Conservation (phyloP, 2,888 invertebrate species). For the Pegoplata infirma region DNA sequence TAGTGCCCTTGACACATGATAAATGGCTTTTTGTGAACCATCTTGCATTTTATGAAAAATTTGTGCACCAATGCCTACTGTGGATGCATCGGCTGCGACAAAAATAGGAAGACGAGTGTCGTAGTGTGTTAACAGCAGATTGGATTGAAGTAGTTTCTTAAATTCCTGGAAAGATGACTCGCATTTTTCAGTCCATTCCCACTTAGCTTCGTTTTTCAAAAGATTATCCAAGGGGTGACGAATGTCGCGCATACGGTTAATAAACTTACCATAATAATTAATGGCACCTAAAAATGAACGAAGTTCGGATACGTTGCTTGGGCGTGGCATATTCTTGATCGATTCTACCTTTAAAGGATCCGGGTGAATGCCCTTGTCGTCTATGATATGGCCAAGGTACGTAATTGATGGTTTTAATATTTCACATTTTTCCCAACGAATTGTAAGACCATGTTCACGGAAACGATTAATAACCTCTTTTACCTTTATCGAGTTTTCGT, state of each 20-base stretch:
- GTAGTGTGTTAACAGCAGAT: slow-evolving; percentile 18
- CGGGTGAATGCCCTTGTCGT: slow-evolving; percentile 23
- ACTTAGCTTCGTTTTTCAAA: slow-evolving; percentile 18
- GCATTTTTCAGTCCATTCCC: slow-evolving; percentile 13
- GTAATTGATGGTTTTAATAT: too few relatives aligned
- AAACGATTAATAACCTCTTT: slow-evolving; percentile 20
- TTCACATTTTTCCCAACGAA: slow-evolving; percentile 30
- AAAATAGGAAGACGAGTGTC: slow-evolving; percentile 4
- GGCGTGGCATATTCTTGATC: slow-evolving; percentile 30
- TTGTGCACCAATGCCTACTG: slow-evolving; percentile 1
- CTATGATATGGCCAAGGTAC: slow-evolving; percentile 28
- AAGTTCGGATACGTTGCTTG: slow-evolving; percentile 27
- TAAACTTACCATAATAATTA: slow-evolving; percentile 38
- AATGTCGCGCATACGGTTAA: slow-evolving; percentile 5
- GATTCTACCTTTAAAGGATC: slow-evolving; percentile 28
- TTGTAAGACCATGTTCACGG: slow-evolving; percentile 9
- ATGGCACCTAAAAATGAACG: slow-evolving; percentile 12
- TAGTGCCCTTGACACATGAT: slow-evolving; percentile 30
- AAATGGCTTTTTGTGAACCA: slow-evolving; percentile 5
- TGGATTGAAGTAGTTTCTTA: slow-evolving; percentile 8
- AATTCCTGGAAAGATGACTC: slow-evolving; percentile 12
- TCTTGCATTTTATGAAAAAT: slow-evolving; percentile 12
- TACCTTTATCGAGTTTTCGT: neutral
- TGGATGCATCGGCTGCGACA: slow-evolving; percentile 26
- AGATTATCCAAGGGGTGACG: slow-evolving; percentile 27